Base-by-base conservation (phyloP, 2,888 invertebrate genomes). In the Andricus curvator region DNA sequence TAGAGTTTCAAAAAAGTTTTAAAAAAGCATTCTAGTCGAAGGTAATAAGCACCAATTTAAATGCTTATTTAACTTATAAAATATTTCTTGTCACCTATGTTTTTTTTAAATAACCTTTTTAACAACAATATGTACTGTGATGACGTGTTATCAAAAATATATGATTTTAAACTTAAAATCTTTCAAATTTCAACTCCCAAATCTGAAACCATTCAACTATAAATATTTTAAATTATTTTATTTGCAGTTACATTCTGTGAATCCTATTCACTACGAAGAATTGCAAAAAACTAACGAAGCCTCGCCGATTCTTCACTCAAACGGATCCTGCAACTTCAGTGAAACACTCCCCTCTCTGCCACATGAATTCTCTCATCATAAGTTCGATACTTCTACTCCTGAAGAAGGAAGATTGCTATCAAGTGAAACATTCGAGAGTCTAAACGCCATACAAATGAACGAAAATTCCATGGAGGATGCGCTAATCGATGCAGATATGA, bases 371-470 rank as follows among this genome's bases (percentile, higher is more conserved):
- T 74, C 74, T 13, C n/a, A 56, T 4, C 56, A 15, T 2, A n/a
- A n/a, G 4, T 74, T 74, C 29, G 74, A 74, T 29, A 74, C 56
- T 20, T 74, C 74, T 15, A 74, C 74, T 4, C 74, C 74, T 0
- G 74, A 74, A n/a, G 74, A 70, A 4, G 70, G 70, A 51, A 51
- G 29, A 33, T 11, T 70, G 2, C 1, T 20, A 4, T 4, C n/a
- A 17, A 82, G 70, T 11, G 81, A 81, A n/a, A 84, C 84, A 62
- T 41, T 84, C 15, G 84, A 85, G 25, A 84, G 82, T 78, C 77
- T 86, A 15, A 25, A 64, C 15, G 48, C 48, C 6, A 48, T 65
- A 22, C 66, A 41, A 62, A 70, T 60, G 2, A 78, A 41, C 51
- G 51, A 56, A 17, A 62, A 29, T 60, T 48, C 68, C 9, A 60